phyloP scores from a whole-genome alignment of 2,113 vertebrate genomes.

The Phrynosoma platyrhinos region DNA sequence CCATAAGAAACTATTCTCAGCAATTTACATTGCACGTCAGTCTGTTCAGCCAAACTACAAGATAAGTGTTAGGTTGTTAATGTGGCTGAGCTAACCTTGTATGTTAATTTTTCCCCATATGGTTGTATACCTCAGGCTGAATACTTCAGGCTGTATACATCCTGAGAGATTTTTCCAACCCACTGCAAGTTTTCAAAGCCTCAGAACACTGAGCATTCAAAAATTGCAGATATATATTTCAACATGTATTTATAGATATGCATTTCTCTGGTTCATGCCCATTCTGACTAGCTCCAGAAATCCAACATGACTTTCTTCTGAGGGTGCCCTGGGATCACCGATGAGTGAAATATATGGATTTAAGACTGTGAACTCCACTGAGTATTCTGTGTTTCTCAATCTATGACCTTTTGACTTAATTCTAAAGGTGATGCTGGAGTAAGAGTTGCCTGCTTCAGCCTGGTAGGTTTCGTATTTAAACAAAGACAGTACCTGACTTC shows the following conservation, averaged over 20 bases:
- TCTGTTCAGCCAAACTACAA: neutral
- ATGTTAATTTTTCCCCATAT: neutral
- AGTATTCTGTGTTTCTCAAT: neutral
- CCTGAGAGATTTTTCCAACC: neutral
- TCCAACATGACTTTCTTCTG: neutral
- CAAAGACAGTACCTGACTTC: slow-evolving; percentile 29
- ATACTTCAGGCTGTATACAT: neutral
- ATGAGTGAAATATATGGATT: neutral
- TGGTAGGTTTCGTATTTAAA: slow-evolving; percentile 40
- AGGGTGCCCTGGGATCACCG: neutral
- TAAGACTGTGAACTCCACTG: neutral
- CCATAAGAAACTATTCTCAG: neutral
- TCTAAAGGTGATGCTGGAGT: slow-evolving; percentile 43
- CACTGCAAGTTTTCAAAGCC: neutral
- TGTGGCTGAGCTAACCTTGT: neutral
- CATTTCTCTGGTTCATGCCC: too few relatives aligned
- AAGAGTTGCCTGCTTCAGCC: slow-evolving; percentile 42
- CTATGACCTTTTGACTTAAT: neutral
- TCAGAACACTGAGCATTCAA: neutral
- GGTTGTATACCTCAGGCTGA: neutral
- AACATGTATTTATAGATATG: neutral
- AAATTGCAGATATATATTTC: neutral
- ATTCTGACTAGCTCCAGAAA: neutral
- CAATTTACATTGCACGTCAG: neutral
- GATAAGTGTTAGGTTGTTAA: neutral